A percentile compares a stretch with the other conserved stretches of the same genome.
Conservation (phyloP, 2,888 invertebrate genomes). For the Cyclophora albipunctata region DNA sequence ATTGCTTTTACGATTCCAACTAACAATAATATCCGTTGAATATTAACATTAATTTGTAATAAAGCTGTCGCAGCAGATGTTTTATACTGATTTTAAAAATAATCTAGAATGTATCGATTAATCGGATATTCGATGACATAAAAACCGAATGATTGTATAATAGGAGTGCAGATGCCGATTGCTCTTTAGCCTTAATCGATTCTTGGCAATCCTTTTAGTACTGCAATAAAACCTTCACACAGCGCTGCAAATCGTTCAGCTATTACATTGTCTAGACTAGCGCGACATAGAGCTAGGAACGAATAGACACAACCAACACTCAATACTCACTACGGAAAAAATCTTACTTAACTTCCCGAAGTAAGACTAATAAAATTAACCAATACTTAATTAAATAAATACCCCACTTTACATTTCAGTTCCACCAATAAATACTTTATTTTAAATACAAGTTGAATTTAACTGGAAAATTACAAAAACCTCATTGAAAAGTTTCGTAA, state of each 20-base stretch:
- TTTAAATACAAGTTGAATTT: too few species aligned
- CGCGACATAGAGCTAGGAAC: conserved; percentile 32
- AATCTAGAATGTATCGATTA: conserved; percentile 4
- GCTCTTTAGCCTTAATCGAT: conserved; percentile 24
- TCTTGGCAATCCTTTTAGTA: conserved; percentile 32
- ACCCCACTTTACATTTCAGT: not conserved
- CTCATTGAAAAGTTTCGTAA: conserved; percentile 3
- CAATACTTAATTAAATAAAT: not conserved
- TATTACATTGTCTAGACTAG: conserved; percentile 52
- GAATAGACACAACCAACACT: conserved; percentile 22
- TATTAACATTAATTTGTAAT: conserved; percentile 48
- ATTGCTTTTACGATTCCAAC: conserved; percentile 32
- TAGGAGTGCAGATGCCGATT: conserved; percentile 22
- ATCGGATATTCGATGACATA: conserved; percentile 4
- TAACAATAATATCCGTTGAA: conserved; percentile 60
- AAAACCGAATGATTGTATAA: conserved; percentile 22
- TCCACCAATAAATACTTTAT: not conserved
- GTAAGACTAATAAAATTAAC: too few species aligned
- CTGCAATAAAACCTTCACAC: conserved; percentile 39
- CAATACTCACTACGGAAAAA: too few species aligned
- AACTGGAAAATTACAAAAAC: not conserved
- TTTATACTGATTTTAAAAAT: conserved; percentile 31
- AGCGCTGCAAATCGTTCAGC: conserved; percentile 34
- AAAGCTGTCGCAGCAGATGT: conserved; percentile 54
- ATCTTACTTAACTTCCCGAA: too few species aligned